These are phyloP conservation scores for Amitus sp. DNA, from an alignment of 2,888 invertebrate genomes.

Conservation along the genomic window DNA sequence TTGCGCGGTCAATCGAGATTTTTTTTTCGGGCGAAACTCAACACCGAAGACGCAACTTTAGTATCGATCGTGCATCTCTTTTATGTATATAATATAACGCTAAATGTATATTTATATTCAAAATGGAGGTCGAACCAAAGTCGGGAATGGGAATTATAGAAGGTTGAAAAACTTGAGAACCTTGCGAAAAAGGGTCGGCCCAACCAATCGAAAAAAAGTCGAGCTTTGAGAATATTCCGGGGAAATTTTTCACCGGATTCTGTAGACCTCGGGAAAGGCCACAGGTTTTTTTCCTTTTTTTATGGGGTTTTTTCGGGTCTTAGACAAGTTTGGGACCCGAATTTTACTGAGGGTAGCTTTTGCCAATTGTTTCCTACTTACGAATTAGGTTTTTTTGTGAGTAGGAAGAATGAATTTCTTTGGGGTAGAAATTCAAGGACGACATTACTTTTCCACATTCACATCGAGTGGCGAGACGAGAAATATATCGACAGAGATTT, in stretches of 20 bases:
- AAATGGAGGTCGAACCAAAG: conserved; percentile 24
- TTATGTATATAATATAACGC: conserved; percentile 60
- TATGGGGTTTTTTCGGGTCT: too few relatives aligned
- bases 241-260: too few relatives aligned
- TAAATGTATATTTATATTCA: conserved; percentile 40
- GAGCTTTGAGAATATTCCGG: too few relatives aligned
- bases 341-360: too few relatives aligned
- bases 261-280: too few relatives aligned
- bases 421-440: background rate
- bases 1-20: conserved; percentile 20
- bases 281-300: too few relatives aligned
- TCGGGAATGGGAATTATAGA: conserved; percentile 23
- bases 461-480: conserved; percentile 5
- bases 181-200: too few relatives aligned
- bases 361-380: too few relatives aligned
- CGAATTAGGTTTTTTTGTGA: too few relatives aligned
- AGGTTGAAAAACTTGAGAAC: background rate
- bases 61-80: conserved; percentile 41
- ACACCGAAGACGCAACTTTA: too few relatives aligned
- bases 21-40: conserved; percentile 14
- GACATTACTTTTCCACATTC: conserved; percentile 1
- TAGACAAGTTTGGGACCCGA: too few relatives aligned
- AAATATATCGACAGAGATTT: conserved; percentile 49
- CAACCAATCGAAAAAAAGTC: too few relatives aligned
- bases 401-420: conserved; percentile 6